phyloP scores from a whole-genome alignment of 2,888 invertebrate genomes.

The Aphelenchoides bicaudatus region DNA sequence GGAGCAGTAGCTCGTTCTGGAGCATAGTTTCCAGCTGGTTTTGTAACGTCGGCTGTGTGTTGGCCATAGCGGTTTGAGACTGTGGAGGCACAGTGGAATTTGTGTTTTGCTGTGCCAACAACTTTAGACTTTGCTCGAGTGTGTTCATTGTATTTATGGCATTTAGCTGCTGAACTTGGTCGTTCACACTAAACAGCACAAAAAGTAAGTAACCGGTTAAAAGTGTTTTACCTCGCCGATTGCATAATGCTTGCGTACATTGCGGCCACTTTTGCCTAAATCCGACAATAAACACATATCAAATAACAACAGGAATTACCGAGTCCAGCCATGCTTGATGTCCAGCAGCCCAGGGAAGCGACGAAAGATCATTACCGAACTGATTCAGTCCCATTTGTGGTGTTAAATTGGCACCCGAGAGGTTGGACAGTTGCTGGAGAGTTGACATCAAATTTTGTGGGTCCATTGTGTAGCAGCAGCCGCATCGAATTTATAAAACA shows the following conservation, averaged over 20 bases:
- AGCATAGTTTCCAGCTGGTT: not conserved
- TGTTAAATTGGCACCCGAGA: not conserved
- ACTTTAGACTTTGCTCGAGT: constrained; percentile 5
- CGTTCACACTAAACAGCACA: constrained; percentile 9
- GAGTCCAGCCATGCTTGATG: constrained; percentile 22
- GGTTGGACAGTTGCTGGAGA: constrained; percentile 20
- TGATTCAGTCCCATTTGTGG: constrained; percentile 9
- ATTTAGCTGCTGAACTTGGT: constrained; percentile 28
- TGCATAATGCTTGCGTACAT: constrained; percentile 28
- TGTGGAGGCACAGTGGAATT: too few relatives aligned
- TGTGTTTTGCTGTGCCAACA: not conserved
- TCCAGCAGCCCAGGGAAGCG: constrained; percentile 22
- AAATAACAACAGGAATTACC: constrained; percentile 11
- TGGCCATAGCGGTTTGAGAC: too few relatives aligned
- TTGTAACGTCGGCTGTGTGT: not conserved
- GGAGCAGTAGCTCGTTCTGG: not conserved
- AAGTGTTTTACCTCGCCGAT: constrained; percentile 20
- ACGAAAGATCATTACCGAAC: constrained; percentile 20
- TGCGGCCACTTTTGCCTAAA: constrained; percentile 30
- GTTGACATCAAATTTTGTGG: constrained; percentile 20
- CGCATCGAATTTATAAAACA: too few relatives aligned
- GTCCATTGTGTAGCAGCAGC: constrained; percentile 6
- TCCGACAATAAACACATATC: not conserved
- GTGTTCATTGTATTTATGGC: constrained; percentile 26
- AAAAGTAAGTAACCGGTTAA: constrained; percentile 15